Evolutionary conservation across 2,888 invertebrate species (phyloP).

Genomic region (Exephanes ischioxanthus): DNA sequence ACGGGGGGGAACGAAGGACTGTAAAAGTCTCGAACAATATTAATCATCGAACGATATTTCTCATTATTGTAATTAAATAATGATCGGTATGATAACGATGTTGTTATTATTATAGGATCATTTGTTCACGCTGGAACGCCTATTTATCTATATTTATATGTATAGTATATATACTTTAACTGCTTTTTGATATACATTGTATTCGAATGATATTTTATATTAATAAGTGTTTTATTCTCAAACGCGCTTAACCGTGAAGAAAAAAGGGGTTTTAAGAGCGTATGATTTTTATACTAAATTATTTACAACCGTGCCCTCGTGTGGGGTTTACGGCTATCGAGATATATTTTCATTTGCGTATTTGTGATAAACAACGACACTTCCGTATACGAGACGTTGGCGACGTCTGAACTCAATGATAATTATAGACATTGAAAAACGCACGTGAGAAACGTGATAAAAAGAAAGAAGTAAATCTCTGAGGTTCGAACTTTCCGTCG

Average conservation of each 20-base stretch:
- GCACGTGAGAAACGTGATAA: conserved; percentile 9
- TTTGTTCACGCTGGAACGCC: conserved; percentile 69
- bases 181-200: conserved; percentile 81
- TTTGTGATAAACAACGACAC: conserved; percentile 67
- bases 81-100: conserved; percentile 66
- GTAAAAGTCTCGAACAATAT: conserved; percentile 37
- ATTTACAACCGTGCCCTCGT: conserved; percentile 66
- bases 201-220: conserved; percentile 80
- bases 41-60: conserved; percentile 51
- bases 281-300: conserved; percentile 69
- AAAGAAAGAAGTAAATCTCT: conserved; percentile 25
- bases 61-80: conserved; percentile 59
- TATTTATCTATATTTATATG: conserved; percentile 75
- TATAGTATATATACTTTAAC: conserved; percentile 75
- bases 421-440: conserved; percentile 24
- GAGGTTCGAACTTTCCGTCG: conserved; percentile 7
- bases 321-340: conserved; percentile 49
- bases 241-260: background rate
- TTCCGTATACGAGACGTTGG: conserved; percentile 64
- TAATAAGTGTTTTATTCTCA: conserved; percentile 75
- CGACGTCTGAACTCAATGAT: conserved; percentile 43
- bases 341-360: conserved; percentile 60
- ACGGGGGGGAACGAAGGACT: conserved; percentile 62
- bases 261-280: conserved; percentile 67
- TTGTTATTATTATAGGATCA: conserved; percentile 65